Evolutionary conservation across 2,888 invertebrate species (phyloP), one percentile per base, ranked within the genome.

Genomic region (Apotomis turbidana): DNA sequence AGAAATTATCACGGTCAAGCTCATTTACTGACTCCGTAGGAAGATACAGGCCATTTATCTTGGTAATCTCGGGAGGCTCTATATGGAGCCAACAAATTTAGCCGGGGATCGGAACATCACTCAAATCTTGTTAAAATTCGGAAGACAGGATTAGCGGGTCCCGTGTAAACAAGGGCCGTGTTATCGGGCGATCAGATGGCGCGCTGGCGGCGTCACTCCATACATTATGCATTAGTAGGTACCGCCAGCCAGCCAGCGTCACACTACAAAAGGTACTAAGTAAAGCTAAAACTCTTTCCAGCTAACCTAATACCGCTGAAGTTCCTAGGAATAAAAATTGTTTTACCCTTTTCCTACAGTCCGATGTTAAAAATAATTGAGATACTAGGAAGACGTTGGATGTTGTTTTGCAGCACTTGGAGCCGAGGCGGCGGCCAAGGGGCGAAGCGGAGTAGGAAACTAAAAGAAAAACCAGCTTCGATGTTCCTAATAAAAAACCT

Each of bases 111-210:
- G 78, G 79, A 81, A 84, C 85, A 88, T 87, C 83, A 84, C 83
- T 87, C 87, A 88, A 89, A 89, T 88, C 87, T 87, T 87, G 88
- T 90, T 90, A 85, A 89, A 88, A 88, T 88, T 87, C 85, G 78
- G 81, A 78, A 85, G 87, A 87, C 86, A 84, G 84, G 88, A 90
- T 90, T 90, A 91, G 85, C 81, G 78, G 80, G 84, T 81, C 81
- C 83, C 84, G 79, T 86, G 88, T 89, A 91, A 91, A 91, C 90
- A 91, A 87, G 85, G 83, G 79, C 85, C 80, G 81, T 81, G 85
- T 85, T 88, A 89, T 90, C 88, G 85, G 84, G 78, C 86, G 87
- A 89, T 90, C 89, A 84, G 86, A 88, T 86, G 87, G 83, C 85
- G 85, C 83, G 77, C 80, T 78, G 78, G 78, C 78, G 78, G 74